phyloP scores from a whole-genome alignment of 2,888 invertebrate species.

The Trimorus sp. region DNA sequence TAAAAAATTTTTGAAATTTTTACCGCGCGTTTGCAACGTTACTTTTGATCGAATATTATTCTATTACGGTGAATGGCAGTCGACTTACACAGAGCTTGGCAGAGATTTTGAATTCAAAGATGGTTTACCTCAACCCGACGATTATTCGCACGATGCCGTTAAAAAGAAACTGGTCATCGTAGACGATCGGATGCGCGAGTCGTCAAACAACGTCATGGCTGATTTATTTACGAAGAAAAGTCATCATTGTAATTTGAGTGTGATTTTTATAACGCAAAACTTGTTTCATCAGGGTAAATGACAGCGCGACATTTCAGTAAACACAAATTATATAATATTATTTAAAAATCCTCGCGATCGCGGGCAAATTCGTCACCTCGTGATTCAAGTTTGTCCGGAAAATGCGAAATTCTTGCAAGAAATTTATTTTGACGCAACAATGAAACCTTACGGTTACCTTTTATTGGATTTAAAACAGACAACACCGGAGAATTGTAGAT shows the following conservation, averaged over 20 bases:
- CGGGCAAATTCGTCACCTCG: background rate
- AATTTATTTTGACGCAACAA: conserved; percentile 1
- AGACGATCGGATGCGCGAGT: too few species aligned
- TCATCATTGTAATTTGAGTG: conserved; percentile 57
- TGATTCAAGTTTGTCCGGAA: background rate
- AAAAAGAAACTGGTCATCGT: too few species aligned
- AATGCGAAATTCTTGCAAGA: conserved; percentile 10
- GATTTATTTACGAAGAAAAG: conserved; percentile 67
- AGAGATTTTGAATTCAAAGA: too few species aligned
- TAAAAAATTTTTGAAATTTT: too few species aligned
- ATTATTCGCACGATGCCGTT: too few species aligned
- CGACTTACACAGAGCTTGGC: too few species aligned
- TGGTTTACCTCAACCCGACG: too few species aligned
- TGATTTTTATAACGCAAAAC: conserved; percentile 13
- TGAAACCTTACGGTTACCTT: background rate
- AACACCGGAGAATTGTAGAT: background rate
- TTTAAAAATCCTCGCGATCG: background rate
- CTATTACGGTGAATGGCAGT: too few species aligned
- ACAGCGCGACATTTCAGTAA: background rate
- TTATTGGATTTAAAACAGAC: conserved; percentile 3
- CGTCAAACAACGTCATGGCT: conserved; percentile 35
- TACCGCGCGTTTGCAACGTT: too few species aligned
- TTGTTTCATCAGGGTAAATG: background rate
- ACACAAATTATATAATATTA: background rate
- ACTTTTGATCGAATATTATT: too few species aligned